phyloP scores from a whole-genome alignment of 2,888 invertebrate species.

The Melinopterus prodromus region DNA sequence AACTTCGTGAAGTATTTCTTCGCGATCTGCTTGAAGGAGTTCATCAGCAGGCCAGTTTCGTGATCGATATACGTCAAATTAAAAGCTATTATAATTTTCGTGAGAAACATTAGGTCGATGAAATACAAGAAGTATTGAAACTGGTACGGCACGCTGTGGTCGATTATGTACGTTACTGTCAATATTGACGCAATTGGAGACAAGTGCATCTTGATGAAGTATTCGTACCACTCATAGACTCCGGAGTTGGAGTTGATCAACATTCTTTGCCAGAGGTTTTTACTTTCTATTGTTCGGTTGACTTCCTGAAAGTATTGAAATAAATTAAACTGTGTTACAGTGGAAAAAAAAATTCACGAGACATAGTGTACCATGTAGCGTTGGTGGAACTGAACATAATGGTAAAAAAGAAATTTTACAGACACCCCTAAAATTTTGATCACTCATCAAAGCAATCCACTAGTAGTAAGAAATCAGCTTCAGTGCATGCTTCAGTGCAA shows the following conservation, averaged over 20 bases:
- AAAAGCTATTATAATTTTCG: conserved; percentile 27
- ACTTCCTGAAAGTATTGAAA: not conserved
- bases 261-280: conserved; percentile 26
- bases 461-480: too few species aligned
- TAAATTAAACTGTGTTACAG: too few species aligned
- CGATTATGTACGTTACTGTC: conserved; percentile 22
- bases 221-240: conserved; percentile 26
- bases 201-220: conserved; percentile 27
- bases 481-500: too few species aligned
- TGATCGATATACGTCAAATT: conserved; percentile 29
- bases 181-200: conserved; percentile 27
- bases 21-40: conserved; percentile 20
- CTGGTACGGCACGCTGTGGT: not conserved
- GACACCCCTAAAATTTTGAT: too few species aligned
- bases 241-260: conserved; percentile 28
- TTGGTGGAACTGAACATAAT: too few species aligned
- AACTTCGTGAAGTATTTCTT: conserved; percentile 29
- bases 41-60: conserved; percentile 32
- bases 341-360: too few species aligned
- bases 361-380: too few species aligned
- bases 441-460: too few species aligned
- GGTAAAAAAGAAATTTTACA: too few species aligned
- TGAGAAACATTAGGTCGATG: conserved; percentile 30
- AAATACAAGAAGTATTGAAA: conserved; percentile 22
- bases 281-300: not conserved